Base-by-base conservation (phyloP, 2,797 vertebrate genomes). In the Spea hammondii region DNA sequence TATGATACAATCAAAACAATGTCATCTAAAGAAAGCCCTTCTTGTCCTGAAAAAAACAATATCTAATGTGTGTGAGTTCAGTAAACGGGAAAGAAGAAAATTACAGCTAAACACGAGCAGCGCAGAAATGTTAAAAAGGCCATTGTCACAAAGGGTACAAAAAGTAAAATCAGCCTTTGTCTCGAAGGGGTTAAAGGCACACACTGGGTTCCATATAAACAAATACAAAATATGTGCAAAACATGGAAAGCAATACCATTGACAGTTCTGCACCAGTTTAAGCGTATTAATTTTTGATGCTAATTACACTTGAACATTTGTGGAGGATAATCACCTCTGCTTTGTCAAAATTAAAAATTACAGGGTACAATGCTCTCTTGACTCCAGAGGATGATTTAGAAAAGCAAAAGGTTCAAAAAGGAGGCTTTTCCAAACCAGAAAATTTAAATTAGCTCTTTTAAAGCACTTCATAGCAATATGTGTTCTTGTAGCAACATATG, bases 241-340 rank as follows among this genome's bases (percentile, higher is more conserved):
- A 69, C 7, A 55, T 70, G 68, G 14, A 44, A 11, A 53, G 72
- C 3, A 0, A 6, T 74, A 32, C 0, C 46, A 81, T 74, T 70
- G n/a, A 67, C 69, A 6, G 49, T 68, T 11, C 50, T 5, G 4
- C 4, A n/a, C 5, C 7, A 14, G 54, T 53, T 0, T 13, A 72
- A 62, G 51, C 66, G 3, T 3, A 4, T 13, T 44, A 47, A 76
- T 83, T 65, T 73, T 69, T 74, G 59, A 72, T 13, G 54, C 75
- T 77, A 72, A 77, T 84, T 79, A 49, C 4, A 1, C 65, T 60
- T 79, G 74, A 84, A 66, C 68, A 49, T 47, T 73, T 83, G 64
- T 72, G 82, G 68, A 69, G 72, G 73, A 70, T 79, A 60, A 73
- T 74, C 71, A 4, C 62, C 46, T 79, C 47, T 68, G 71, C 68